These are phyloP conservation scores for Drosophila prostipennis DNA, from an alignment of 2,888 invertebrate species.

Conservation along the genomic window DNA sequence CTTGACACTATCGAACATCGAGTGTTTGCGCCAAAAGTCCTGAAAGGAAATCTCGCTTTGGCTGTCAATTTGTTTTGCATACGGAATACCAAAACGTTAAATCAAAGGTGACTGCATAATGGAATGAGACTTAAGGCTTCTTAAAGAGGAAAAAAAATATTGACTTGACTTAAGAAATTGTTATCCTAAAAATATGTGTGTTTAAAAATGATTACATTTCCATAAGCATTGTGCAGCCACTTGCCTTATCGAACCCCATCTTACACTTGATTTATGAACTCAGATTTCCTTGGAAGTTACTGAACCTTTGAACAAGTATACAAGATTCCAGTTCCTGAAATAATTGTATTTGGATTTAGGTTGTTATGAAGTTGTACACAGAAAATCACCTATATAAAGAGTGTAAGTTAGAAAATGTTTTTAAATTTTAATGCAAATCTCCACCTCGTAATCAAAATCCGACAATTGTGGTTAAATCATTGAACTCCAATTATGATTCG, in stretches of 20 bases:
- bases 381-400: background rate
- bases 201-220: background rate
- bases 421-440: too few relatives aligned
- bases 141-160: background rate
- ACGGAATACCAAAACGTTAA: conserved; percentile 27
- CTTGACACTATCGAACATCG: conserved; percentile 29
- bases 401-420: too few relatives aligned
- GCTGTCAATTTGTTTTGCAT: conserved; percentile 62
- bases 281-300: background rate
- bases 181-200: background rate
- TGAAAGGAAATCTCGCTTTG: conserved; percentile 26
- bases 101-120: conserved; percentile 17
- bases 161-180: background rate
- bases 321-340: background rate
- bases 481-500: conserved; percentile 40
- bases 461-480: conserved; percentile 1
- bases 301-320: background rate
- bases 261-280: background rate
- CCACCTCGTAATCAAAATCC: background rate
- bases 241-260: background rate
- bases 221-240: background rate
- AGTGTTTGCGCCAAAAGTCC: conserved; percentile 2
- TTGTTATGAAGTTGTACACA: background rate
- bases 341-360: background rate
- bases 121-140: background rate